These are phyloP conservation scores for Yasuhikotakia modesta DNA, from an alignment of 2,797 vertebrate genomes.

Conservation along the genomic window DNA sequence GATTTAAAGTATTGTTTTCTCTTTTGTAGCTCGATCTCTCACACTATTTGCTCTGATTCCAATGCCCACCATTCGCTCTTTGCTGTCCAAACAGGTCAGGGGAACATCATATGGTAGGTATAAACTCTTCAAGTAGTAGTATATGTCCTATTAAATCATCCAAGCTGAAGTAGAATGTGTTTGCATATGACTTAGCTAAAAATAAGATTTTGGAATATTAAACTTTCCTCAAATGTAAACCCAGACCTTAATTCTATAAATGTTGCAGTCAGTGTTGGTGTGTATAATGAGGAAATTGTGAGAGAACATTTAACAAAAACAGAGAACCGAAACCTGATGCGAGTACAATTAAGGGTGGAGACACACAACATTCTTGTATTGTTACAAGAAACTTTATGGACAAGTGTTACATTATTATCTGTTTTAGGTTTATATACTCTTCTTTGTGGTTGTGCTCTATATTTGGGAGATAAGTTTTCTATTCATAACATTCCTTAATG, in stretches of 20 bases:
- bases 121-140: not conserved
- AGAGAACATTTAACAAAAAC: not conserved
- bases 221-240: not conserved
- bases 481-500: no score
- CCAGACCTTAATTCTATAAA: not conserved
- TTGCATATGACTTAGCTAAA: not conserved
- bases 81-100: slow-evolving; percentile 87
- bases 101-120: slow-evolving; percentile 84
- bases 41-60: slow-evolving; percentile 92
- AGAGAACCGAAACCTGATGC: slow-evolving; percentile 38
- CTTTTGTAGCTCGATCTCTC: slow-evolving; percentile 80
- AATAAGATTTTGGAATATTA: not conserved
- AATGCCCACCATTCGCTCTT: slow-evolving; percentile 88
- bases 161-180: not conserved
- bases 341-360: not conserved
- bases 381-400: not conserved
- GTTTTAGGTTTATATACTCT: not conserved
- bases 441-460: no score
- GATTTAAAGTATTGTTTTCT: slow-evolving; percentile 13
- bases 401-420: not conserved
- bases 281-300: not conserved
- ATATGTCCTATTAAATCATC: not conserved
- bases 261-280: not conserved
- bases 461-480: no score
- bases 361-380: not conserved